Percentiles rank a stretch among this genome's conserved stretches.
phyloP scores from a whole-genome alignment of 2,888 invertebrate genomes.

The Lasioglossum oenotherae region DNA sequence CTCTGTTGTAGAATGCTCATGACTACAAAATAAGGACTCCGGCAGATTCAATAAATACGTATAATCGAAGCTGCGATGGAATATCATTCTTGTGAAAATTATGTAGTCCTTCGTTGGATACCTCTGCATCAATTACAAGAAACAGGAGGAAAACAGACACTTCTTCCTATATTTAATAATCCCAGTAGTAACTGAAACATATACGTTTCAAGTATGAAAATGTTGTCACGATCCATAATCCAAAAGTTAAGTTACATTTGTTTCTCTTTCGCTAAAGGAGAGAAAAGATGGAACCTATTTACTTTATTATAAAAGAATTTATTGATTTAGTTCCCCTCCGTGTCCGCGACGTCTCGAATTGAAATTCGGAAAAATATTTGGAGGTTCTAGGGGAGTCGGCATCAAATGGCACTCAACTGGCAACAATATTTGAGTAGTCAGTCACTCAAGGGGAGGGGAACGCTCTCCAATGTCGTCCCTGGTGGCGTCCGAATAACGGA shows the following conservation, averaged over 20 bases:
- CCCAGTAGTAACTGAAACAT: background rate
- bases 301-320: background rate
- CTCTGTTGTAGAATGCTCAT: background rate
- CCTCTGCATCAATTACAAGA: background rate
- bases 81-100: background rate
- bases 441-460: background rate
- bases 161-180: background rate
- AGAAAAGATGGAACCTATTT: background rate
- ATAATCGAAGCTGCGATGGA: background rate
- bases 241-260: background rate
- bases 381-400: background rate
- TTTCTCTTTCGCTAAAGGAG: background rate
- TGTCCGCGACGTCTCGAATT: background rate
- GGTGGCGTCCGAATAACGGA: background rate
- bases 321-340: background rate
- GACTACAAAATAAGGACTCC: background rate
- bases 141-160: too few species aligned
- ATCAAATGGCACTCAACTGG: background rate
- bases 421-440: background rate
- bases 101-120: background rate
- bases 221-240: background rate
- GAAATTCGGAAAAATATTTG: background rate
- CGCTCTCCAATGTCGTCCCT: background rate
- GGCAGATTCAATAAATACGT: background rate
- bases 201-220: background rate